A percentile compares a stretch with the other conserved stretches of the same genome.
phyloP scores from a whole-genome alignment of 2,797 vertebrate genomes.

The Erethizon dorsatum region DNA sequence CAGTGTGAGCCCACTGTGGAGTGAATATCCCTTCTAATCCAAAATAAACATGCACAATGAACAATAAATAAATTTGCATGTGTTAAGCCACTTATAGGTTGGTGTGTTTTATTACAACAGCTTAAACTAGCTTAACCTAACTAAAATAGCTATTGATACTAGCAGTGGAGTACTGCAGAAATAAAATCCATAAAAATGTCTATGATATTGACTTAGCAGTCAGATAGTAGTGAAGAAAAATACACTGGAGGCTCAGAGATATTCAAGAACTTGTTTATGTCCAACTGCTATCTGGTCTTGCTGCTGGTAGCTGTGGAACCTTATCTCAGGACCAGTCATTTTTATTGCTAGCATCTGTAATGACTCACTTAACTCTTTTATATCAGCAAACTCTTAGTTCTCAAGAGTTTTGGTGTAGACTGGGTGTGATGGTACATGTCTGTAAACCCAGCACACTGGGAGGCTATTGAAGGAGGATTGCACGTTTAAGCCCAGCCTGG shows the following conservation, averaged over 20 bases:
- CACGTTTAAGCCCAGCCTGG: too few species aligned
- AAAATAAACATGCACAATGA: slow-evolving; percentile 3
- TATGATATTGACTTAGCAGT: background rate
- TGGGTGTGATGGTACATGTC: background rate
- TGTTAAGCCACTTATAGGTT: background rate
- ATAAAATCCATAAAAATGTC: background rate
- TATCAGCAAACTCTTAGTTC: background rate
- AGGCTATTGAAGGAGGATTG: too few species aligned
- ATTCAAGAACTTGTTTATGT: background rate
- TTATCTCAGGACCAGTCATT: background rate
- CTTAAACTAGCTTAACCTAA: background rate
- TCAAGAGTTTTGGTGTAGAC: background rate
- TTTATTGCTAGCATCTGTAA: background rate
- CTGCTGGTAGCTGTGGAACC: background rate
- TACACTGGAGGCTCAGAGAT: background rate
- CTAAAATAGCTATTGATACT: background rate
- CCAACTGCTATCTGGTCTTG: background rate
- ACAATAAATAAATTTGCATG: background rate
- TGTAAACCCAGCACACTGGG: too few species aligned
- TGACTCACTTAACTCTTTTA: background rate
- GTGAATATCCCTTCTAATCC: background rate
- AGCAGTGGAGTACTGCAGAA: background rate
- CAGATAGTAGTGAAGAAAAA: background rate
- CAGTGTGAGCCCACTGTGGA: background rate
- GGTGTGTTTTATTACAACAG: background rate